These are phyloP conservation scores for Globodera rostochiensis DNA, from an alignment of 1,140 invertebrate species.

Conservation along the genomic window DNA sequence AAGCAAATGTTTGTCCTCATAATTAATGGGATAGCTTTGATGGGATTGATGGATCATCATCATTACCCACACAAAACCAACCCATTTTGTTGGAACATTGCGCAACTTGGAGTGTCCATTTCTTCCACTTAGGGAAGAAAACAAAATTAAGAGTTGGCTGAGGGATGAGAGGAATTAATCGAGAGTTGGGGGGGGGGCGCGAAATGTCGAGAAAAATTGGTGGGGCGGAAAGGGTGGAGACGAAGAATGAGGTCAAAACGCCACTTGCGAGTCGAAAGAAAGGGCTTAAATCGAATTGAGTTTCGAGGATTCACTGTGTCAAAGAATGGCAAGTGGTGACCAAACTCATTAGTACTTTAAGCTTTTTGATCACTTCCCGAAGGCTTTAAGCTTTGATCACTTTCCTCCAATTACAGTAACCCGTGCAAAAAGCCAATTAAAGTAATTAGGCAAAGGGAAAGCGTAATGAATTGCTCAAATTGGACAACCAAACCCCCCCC, in stretches of 20 bases:
- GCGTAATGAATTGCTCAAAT: too few species aligned
- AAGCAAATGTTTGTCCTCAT: constrained; percentile 6
- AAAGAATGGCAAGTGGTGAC: too few species aligned
- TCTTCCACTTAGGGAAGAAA: constrained; percentile 5
- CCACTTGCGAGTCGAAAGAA: too few species aligned
- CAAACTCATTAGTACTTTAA: too few species aligned
- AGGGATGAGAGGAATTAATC: background rate
- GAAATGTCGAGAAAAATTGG: constrained; percentile 7
- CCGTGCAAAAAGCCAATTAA: too few species aligned
- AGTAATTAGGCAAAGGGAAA: too few species aligned
- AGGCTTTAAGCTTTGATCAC: too few species aligned
- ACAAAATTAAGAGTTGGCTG: constrained; percentile 1
- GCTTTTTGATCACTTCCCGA: too few species aligned
- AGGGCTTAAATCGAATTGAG: too few species aligned
- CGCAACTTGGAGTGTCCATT: constrained; percentile 22
- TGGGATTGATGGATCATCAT: background rate
- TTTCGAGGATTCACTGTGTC: too few species aligned
- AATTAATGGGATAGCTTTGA: constrained; percentile 8
- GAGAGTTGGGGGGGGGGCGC: background rate
- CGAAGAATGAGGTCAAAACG: background rate
- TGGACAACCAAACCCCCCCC: background rate
- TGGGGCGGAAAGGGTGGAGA: background rate
- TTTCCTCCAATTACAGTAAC: too few species aligned
- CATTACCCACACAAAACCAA: constrained; percentile 3
- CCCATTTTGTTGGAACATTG: constrained; percentile 1